These are phyloP conservation scores for Todus mexicanus DNA, from an alignment of 2,797 vertebrate species.

Conservation along the genomic window DNA sequence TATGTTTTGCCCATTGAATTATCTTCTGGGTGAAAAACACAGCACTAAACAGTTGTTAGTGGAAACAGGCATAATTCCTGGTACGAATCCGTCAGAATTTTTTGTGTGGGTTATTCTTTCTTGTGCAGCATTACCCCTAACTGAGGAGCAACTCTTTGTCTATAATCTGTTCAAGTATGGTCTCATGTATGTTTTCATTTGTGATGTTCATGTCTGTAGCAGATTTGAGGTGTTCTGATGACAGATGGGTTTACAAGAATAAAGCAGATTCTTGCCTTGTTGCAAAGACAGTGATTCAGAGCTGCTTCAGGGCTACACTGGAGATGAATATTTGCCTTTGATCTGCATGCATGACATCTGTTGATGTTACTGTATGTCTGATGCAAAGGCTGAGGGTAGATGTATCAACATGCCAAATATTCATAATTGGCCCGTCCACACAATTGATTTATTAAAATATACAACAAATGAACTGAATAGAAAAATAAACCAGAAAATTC, in stretches of 20 bases:
- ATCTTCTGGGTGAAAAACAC: not conserved
- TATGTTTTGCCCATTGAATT: not conserved
- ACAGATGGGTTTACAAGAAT: not conserved
- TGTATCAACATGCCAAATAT: not conserved
- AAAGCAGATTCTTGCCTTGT: not conserved
- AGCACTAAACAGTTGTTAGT: not conserved
- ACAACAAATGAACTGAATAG: not conserved
- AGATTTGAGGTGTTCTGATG: not conserved
- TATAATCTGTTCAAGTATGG: not conserved
- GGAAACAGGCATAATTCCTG: not conserved
- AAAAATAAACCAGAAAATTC: not conserved
- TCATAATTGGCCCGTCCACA: not conserved
- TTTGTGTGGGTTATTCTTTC: not conserved
- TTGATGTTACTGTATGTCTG: not conserved
- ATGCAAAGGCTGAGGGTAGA: not conserved
- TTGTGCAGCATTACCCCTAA: not conserved
- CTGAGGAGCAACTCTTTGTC: not conserved
- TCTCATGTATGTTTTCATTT: not conserved
- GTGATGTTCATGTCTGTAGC: not conserved
- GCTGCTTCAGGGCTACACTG: not conserved
- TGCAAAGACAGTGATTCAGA: not conserved
- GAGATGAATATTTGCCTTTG: not conserved
- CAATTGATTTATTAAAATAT: not conserved
- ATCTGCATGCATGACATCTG: not conserved
- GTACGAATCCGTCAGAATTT: not conserved